Evolutionary conservation across 2,888 invertebrate species (phyloP).

Genomic region (Athrips mouffetella): DNA sequence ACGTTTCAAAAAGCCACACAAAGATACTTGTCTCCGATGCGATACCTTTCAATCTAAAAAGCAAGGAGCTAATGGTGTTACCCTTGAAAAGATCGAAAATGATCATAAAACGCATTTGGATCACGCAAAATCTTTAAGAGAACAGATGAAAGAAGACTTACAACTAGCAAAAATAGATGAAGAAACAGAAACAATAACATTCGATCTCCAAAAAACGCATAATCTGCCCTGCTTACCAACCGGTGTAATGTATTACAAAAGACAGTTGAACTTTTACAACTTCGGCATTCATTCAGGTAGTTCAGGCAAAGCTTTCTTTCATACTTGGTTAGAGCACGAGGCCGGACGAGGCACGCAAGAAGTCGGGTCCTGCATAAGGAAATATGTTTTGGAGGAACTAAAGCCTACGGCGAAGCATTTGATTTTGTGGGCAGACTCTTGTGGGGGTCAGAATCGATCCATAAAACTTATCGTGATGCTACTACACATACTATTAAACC

Average conservation of each 20-base stretch:
- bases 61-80: slow-evolving; percentile 1
- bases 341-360: slow-evolving; percentile 31
- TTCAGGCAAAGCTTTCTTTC: slow-evolving; percentile 23
- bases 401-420: slow-evolving; percentile 19
- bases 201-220: slow-evolving; percentile 28
- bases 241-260: slow-evolving; percentile 30
- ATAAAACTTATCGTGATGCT: slow-evolving; percentile 21
- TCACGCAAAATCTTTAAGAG: slow-evolving; percentile 15
- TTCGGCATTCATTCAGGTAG: slow-evolving; percentile 28
- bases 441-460: slow-evolving; percentile 28
- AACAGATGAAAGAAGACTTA: slow-evolving; percentile 22
- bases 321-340: slow-evolving; percentile 30
- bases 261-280: slow-evolving; percentile 32
- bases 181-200: slow-evolving; percentile 18
- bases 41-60: slow-evolving; percentile 16
- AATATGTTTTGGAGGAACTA: slow-evolving; percentile 13
- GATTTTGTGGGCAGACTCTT: slow-evolving; percentile 29
- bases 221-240: slow-evolving; percentile 27
- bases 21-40: slow-evolving; percentile 22
- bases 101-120: slow-evolving; percentile 21
- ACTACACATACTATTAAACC: slow-evolving; percentile 10
- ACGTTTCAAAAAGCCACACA: slow-evolving; percentile 21
- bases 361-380: slow-evolving; percentile 24
- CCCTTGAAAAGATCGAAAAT: slow-evolving; percentile 13
- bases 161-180: slow-evolving; percentile 11